Percentiles rank a stretch among this genome's conserved stretches.
These are phyloP conservation scores for Formica selysi DNA, from an alignment of 1,140 invertebrate genomes.

Conservation along the genomic window DNA sequence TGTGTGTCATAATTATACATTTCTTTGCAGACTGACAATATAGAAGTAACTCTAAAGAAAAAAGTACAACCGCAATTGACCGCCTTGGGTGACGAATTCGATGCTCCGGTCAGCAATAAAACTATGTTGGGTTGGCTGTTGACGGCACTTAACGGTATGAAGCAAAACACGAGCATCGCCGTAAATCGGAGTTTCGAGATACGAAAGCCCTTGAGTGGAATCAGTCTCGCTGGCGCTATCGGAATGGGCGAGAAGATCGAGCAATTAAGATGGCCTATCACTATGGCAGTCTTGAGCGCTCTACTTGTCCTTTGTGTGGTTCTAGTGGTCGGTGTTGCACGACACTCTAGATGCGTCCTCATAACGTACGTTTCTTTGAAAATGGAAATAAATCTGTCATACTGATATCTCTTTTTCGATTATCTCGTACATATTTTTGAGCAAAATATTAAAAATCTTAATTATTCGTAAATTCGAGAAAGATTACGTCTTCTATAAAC, in stretches of 20 bases:
- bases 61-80: conserved; percentile 90
- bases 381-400: background rate
- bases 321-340: conserved; percentile 93
- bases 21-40: conserved; percentile 85
- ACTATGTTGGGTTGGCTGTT: conserved; percentile 90
- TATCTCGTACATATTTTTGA: background rate
- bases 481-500: background rate
- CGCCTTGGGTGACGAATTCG: conserved; percentile 90
- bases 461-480: background rate
- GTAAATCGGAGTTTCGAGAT: conserved; percentile 91
- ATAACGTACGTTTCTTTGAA: conserved; percentile 89
- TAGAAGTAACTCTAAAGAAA: conserved; percentile 88
- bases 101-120: conserved; percentile 91
- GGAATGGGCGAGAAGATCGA: conserved; percentile 88
- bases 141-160: conserved; percentile 89
- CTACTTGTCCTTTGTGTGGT: conserved; percentile 93
- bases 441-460: background rate
- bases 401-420: background rate
- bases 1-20: background rate
- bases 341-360: conserved; percentile 93
- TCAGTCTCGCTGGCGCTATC: conserved; percentile 88
- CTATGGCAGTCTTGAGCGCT: conserved; percentile 92
- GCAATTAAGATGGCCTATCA: conserved; percentile 91
- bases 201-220: conserved; percentile 89
- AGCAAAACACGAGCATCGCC: conserved; percentile 90